A percentile compares a stretch with the other conserved stretches of the same genome.
Conservation (phyloP, 2,888 invertebrate species). For the Lycophotia porphyrea region DNA sequence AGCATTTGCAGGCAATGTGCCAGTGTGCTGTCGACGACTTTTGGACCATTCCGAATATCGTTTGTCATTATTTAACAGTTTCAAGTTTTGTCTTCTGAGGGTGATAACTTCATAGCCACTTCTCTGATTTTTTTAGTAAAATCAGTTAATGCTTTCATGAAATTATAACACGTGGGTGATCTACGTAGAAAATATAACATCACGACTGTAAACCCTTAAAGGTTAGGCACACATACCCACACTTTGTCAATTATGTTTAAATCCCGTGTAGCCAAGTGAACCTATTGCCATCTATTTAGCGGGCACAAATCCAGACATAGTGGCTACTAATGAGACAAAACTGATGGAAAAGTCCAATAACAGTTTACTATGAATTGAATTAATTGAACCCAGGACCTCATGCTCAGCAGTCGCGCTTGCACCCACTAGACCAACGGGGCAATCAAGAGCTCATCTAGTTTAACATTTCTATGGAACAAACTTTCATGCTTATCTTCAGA, state of each 20-base stretch:
- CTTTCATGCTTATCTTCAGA: constrained; percentile 33
- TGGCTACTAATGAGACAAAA: not conserved
- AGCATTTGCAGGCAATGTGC: constrained; percentile 56
- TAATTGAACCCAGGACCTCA: not conserved
- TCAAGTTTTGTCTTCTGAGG: not conserved
- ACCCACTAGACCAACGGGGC: not conserved
- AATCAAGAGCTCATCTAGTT: not conserved
- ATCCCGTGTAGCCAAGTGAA: not conserved
- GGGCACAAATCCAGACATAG: not conserved
- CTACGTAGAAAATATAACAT: not conserved
- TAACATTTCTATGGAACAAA: not conserved
- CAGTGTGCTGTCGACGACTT: constrained; percentile 54
- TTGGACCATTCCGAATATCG: constrained; percentile 34
- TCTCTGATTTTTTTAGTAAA: not conserved
- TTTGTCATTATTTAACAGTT: constrained; percentile 1
- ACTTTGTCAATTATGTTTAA: not conserved
- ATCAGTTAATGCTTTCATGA: not conserved
- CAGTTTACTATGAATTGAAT: not conserved
- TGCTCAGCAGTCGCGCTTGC: not conserved
- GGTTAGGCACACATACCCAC: not conserved
- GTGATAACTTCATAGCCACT: not conserved
- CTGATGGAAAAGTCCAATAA: not conserved
- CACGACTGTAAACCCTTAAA: not conserved
- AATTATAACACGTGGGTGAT: not conserved
- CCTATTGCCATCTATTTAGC: not conserved